These are phyloP conservation scores for Artemisiospiza belli DNA, from an alignment of 2,113 vertebrate species.

Conservation along the genomic window DNA sequence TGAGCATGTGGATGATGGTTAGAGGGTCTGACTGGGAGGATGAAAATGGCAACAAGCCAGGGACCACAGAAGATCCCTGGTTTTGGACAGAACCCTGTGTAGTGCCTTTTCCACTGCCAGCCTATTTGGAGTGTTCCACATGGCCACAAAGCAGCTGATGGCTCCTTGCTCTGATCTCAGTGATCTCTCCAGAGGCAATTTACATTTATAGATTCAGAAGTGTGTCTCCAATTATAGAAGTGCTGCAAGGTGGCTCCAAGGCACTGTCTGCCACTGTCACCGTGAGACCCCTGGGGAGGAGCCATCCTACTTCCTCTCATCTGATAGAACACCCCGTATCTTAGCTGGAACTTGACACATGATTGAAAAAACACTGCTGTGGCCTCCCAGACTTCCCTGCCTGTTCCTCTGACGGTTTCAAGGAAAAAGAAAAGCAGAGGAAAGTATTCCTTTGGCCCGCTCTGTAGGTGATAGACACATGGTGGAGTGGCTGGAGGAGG, in stretches of 20 bases:
- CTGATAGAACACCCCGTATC: neutral
- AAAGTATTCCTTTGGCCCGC: neutral
- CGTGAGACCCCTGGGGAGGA: neutral
- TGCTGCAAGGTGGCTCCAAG: neutral
- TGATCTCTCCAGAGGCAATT: neutral
- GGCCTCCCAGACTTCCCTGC: neutral
- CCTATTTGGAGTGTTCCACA: neutral
- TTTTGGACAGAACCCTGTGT: neutral
- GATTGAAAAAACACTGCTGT: neutral
- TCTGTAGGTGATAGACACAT: fast-evolving
- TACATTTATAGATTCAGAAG: neutral
- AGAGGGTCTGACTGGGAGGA: neutral
- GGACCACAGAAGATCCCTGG: neutral
- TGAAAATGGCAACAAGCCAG: neutral
- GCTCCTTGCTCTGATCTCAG: neutral
- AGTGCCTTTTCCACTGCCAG: neutral
- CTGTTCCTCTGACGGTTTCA: neutral
- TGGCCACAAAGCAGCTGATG: neutral
- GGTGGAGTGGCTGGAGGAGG: neutral
- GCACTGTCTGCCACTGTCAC: neutral
- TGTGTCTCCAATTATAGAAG: neutral
- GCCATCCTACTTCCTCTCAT: neutral
- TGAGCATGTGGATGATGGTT: neutral
- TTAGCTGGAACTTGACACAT: neutral
- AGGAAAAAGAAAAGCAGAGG: neutral